phyloP scores from a whole-genome alignment of 2,797 vertebrate species.

The Remorina albescens region DNA sequence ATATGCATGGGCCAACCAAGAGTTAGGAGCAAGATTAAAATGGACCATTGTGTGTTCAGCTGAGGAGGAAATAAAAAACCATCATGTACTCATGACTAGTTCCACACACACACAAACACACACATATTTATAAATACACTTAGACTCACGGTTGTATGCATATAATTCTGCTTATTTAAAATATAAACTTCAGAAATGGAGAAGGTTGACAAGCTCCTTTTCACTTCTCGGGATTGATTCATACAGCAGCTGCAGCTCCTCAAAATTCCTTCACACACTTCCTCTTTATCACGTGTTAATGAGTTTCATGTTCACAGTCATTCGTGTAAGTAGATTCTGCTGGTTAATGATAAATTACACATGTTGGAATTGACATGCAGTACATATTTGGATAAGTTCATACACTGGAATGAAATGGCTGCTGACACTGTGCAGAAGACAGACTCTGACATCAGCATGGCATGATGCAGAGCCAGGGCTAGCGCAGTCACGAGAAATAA shows the following conservation, averaged over 20 bases:
- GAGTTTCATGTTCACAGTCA: conserved; percentile 70
- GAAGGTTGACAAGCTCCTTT: background rate
- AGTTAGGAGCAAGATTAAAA: conserved; percentile 93
- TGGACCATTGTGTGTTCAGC: conserved; percentile 88
- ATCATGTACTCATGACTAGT: background rate
- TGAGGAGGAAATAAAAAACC: conserved; percentile 60
- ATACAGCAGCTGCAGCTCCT: conserved; percentile 39
- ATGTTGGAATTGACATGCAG: conserved; percentile 55
- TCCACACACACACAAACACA: background rate
- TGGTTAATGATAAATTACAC: conserved; percentile 70
- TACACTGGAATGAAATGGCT: conserved; percentile 45
- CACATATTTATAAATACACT: too few relatives aligned
- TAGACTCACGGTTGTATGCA: conserved; percentile 8
- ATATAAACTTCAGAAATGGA: conserved; percentile 26
- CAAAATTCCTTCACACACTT: conserved; percentile 53
- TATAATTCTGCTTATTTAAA: conserved; percentile 9
- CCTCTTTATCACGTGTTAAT: conserved; percentile 66
- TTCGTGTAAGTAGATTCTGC: conserved; percentile 53
- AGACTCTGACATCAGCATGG: background rate
- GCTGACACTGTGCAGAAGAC: conserved; percentile 15
- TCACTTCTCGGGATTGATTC: conserved; percentile 26
- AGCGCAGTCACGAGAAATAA: background rate
- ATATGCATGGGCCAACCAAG: conserved; percentile 92
- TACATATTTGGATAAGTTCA: conserved; percentile 62
- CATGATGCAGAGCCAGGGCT: background rate